Evolutionary conservation across 2,888 invertebrate species (phyloP).

Genomic region (Phasia obesa): DNA sequence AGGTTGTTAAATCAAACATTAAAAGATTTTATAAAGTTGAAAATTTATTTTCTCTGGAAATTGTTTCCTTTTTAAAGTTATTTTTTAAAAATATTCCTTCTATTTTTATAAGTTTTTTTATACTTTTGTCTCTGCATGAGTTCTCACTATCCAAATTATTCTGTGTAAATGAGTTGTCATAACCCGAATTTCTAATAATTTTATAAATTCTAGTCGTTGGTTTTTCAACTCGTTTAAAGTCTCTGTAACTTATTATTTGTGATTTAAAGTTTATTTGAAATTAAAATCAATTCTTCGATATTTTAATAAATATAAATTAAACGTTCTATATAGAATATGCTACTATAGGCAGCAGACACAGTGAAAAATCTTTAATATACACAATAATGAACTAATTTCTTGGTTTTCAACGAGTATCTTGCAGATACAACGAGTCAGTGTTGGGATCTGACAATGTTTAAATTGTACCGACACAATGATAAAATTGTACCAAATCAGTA

Average conservation of each 20-base stretch:
- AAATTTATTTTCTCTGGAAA: too few relatives aligned
- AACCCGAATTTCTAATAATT: slow-evolving; percentile 40
- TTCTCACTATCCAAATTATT: slow-evolving; percentile 40
- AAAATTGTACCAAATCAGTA: too few relatives aligned
- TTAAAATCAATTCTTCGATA: slow-evolving; percentile 18
- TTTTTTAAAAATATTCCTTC: background rate
- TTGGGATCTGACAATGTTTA: too few relatives aligned
- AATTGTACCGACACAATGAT: too few relatives aligned
- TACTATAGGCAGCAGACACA: slow-evolving; percentile 58
- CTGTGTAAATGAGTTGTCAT: slow-evolving; percentile 43
- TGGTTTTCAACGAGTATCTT: slow-evolving; percentile 64
- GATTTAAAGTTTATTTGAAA: slow-evolving; percentile 14
- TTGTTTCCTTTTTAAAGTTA: background rate
- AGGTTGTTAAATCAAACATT: slow-evolving; percentile 3
- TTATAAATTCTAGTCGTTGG: slow-evolving; percentile 37
- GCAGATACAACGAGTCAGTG: slow-evolving; percentile 57
- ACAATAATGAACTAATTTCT: slow-evolving; percentile 72
- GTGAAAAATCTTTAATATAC: slow-evolving; percentile 73
- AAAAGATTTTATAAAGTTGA: background rate
- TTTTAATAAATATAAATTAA: slow-evolving; percentile 48
- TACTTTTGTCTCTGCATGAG: slow-evolving; percentile 57
- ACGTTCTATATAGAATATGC: slow-evolving; percentile 48
- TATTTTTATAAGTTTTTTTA: slow-evolving; percentile 22
- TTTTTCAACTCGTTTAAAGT: slow-evolving; percentile 1
- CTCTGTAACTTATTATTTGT: background rate